Conservation (phyloP, 2,113 vertebrate species). For the Pao palembangensis region DNA sequence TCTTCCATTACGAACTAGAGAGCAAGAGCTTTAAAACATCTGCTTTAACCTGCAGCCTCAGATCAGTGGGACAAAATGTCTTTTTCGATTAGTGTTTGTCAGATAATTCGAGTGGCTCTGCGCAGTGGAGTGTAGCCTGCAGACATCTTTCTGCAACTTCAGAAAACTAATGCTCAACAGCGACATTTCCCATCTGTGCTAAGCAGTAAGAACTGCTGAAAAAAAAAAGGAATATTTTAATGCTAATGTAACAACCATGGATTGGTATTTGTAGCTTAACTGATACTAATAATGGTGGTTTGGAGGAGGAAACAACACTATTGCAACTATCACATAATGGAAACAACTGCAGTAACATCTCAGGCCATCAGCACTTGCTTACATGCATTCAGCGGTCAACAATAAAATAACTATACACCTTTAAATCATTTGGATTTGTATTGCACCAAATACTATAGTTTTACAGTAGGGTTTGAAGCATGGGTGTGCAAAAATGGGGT, state of each 20-base stretch:
- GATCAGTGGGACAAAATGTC: too few species aligned
- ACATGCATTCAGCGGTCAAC: conserved; percentile 69
- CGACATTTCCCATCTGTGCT: conserved; percentile 32
- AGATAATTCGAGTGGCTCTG: too few species aligned
- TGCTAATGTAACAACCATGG: conserved; percentile 25
- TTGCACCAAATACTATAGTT: conserved; percentile 67
- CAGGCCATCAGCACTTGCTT: conserved; percentile 48
- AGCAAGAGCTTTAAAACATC: too few species aligned
- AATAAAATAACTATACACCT: conserved; percentile 62
- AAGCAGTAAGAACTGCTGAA: conserved; percentile 41
- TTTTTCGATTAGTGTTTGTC: too few species aligned
- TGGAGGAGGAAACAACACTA: neutral
- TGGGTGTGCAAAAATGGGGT: conserved; percentile 63
- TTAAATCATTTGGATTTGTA: conserved; percentile 67
- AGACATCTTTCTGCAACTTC: conserved; percentile 35
- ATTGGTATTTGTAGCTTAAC: neutral
- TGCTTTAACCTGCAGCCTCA: too few species aligned
- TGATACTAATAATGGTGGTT: too few species aligned
- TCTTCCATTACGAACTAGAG: conserved; percentile 39
- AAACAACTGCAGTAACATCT: conserved; percentile 42
- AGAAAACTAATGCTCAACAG: conserved; percentile 10
- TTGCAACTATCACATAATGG: neutral
- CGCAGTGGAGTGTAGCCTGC: conserved; percentile 31
- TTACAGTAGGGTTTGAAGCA: conserved; percentile 57
- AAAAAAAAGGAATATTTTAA: conserved; percentile 29